Evolutionary conservation across 2,797 vertebrate species (phyloP).

Genomic region (Pipistrellus pipistrellus): DNA sequence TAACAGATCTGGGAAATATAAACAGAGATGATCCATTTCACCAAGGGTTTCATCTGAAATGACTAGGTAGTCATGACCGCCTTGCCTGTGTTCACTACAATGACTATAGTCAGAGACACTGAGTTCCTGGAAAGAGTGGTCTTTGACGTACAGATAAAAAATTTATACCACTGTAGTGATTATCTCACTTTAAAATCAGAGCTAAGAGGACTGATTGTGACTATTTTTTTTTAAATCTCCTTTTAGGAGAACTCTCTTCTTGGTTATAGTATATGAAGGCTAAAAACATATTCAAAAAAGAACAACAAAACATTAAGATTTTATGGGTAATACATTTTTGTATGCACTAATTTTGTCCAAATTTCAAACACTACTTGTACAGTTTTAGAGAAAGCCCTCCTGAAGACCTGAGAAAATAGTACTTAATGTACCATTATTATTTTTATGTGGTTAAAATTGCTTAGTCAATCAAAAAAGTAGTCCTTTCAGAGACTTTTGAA

Average conservation of each 20-base stretch:
- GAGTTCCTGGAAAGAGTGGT: slow-evolving; percentile 32
- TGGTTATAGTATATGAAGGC: neutral
- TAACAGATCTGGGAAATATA: neutral
- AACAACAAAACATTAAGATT: neutral
- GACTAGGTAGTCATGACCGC: neutral
- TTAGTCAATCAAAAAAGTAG: slow-evolving; percentile 28
- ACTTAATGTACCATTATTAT: slow-evolving; percentile 38
- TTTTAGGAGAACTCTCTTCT: neutral
- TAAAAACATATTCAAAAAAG: neutral
- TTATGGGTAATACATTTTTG: neutral
- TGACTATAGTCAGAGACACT: neutral
- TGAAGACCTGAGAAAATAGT: neutral
- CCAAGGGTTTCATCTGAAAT: slow-evolving; percentile 15
- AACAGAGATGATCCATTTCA: neutral
- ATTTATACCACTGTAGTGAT: neutral
- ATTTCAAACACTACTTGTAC: slow-evolving; percentile 14
- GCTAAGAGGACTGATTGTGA: neutral
- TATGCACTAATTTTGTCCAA: slow-evolving; percentile 22
- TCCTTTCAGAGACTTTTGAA: neutral
- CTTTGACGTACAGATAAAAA: slow-evolving; percentile 34
- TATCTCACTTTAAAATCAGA: slow-evolving; percentile 35
- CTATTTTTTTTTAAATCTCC: neutral
- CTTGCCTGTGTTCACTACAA: neutral
- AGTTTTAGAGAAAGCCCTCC: neutral
- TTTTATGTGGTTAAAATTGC: slow-evolving; percentile 45